Evolutionary conservation across 2,888 invertebrate genomes (phyloP).

Genomic region (Pammene aurita): DNA sequence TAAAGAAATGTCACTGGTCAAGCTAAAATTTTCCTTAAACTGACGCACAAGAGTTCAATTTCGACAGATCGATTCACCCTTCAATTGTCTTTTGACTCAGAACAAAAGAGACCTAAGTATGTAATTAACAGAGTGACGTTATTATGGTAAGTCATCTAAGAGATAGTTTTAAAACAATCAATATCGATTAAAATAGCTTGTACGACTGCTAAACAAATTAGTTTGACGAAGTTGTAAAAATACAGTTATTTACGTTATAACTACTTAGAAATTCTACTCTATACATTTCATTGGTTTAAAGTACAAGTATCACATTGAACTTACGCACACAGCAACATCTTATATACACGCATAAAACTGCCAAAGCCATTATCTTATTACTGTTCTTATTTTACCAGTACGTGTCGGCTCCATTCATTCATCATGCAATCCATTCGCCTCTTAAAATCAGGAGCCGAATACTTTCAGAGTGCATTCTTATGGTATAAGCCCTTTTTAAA

Average conservation of each 20-base stretch:
- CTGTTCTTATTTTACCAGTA: no score
- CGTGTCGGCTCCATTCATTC: neutral
- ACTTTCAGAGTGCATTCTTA: neutral
- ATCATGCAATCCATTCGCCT: neutral
- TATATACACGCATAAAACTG: neutral
- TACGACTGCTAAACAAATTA: neutral
- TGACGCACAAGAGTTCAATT: neutral
- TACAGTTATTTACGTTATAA: neutral
- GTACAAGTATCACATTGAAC: no score
- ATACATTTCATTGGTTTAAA: no score
- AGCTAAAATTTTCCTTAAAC: neutral
- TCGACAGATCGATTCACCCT: neutral
- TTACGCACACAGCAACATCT: neutral
- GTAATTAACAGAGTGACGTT: constrained; percentile 5
- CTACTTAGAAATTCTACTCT: neutral
- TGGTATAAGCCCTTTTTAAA: constrained; percentile 1
- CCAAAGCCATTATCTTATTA: neutral
- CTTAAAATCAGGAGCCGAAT: neutral
- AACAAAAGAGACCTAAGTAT: constrained; percentile 14
- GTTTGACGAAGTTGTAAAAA: neutral
- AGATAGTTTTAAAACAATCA: constrained; percentile 1
- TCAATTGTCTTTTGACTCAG: constrained; percentile 15
- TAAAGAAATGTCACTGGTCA: neutral
- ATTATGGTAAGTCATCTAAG: neutral
- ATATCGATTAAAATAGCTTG: neutral